A percentile compares a stretch with the other conserved stretches of the same genome.
phyloP scores from a whole-genome alignment of 2,797 vertebrate species.

The Knipowitschia caucasica region DNA sequence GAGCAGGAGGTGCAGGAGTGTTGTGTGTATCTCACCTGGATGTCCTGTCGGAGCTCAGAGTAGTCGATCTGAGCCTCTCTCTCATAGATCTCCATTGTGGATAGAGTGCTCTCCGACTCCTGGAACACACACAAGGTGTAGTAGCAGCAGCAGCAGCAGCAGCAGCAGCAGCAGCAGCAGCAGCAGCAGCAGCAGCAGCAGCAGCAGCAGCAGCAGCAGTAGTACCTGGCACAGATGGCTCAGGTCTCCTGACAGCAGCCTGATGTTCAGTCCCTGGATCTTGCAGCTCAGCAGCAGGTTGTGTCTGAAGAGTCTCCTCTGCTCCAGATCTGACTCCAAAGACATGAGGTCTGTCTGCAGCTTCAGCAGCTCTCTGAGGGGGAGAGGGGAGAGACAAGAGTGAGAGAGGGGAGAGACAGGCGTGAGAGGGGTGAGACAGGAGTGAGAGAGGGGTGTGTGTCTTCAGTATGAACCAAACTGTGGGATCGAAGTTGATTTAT shows the following conservation, averaged over 20 bases:
- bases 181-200: background rate
- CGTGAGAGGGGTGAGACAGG: too few relatives aligned
- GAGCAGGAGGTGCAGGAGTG: too few relatives aligned
- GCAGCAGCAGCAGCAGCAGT: slow-evolving; percentile 57
- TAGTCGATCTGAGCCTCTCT: slow-evolving; percentile 86
- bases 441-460: too few relatives aligned
- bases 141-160: background rate
- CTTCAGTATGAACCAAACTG: too few relatives aligned
- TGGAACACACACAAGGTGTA: slow-evolving; percentile 44
- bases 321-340: slow-evolving; percentile 81
- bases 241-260: slow-evolving; percentile 81
- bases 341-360: slow-evolving; percentile 79
- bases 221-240: slow-evolving; percentile 85
- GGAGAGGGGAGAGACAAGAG: background rate
- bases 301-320: slow-evolving; percentile 80
- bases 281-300: slow-evolving; percentile 89
- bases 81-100: slow-evolving; percentile 76
- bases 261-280: slow-evolving; percentile 79
- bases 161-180: background rate
- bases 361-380: slow-evolving; percentile 76
- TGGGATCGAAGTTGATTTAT: too few relatives aligned
- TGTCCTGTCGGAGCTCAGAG: slow-evolving; percentile 64
- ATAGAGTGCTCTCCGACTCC: slow-evolving; percentile 75
- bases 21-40: slow-evolving; percentile 74
- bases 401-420: too few relatives aligned